A percentile compares a stretch with the other conserved stretches of the same genome.
These are phyloP conservation scores for Brachystomella parvula DNA, from an alignment of 1,140 invertebrate genomes.

Conservation along the genomic window DNA sequence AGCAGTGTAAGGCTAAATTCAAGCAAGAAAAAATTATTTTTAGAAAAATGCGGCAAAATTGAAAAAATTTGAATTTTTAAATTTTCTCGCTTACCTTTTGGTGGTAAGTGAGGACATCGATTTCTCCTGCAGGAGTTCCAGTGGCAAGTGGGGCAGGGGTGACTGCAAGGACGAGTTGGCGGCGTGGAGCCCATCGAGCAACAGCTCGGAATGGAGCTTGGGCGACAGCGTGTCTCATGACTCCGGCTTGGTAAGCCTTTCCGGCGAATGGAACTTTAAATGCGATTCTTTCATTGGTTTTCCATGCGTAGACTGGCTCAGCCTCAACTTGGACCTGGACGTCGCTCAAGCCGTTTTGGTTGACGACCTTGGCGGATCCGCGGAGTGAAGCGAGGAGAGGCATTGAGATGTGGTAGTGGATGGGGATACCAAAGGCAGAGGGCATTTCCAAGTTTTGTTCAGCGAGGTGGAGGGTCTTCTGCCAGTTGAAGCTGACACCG, in stretches of 20 bases:
- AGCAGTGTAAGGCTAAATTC: conserved; percentile 29
- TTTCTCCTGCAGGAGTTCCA: conserved; percentile 28
- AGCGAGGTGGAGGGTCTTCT: conserved; percentile 30
- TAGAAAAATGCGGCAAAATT: neutral
- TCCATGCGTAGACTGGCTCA: conserved; percentile 27
- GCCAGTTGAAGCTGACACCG: conserved; percentile 27
- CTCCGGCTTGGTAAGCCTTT: conserved; percentile 32
- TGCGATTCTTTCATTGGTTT: conserved; percentile 26
- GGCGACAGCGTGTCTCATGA: conserved; percentile 29
- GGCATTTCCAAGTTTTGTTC: conserved; percentile 29
- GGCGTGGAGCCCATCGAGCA: conserved; percentile 15
- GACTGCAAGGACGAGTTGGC: conserved; percentile 27
- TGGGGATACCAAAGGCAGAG: conserved; percentile 29
- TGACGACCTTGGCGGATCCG: conserved; percentile 26
- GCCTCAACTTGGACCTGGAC: conserved; percentile 27
- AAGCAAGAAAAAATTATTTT: neutral
- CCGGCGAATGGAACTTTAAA: conserved; percentile 34
- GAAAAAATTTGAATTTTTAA: too few relatives aligned
- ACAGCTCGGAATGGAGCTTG: conserved; percentile 28
- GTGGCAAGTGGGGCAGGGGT: conserved; percentile 29
- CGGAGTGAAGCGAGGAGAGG: conserved; percentile 31
- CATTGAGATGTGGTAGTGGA: conserved; percentile 24
- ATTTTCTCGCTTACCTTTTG: conserved; percentile 17
- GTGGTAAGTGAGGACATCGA: conserved; percentile 34
- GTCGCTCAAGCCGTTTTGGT: neutral